phyloP scores from a whole-genome alignment of 2,797 vertebrate species.

The Tenualosa ilisha region DNA sequence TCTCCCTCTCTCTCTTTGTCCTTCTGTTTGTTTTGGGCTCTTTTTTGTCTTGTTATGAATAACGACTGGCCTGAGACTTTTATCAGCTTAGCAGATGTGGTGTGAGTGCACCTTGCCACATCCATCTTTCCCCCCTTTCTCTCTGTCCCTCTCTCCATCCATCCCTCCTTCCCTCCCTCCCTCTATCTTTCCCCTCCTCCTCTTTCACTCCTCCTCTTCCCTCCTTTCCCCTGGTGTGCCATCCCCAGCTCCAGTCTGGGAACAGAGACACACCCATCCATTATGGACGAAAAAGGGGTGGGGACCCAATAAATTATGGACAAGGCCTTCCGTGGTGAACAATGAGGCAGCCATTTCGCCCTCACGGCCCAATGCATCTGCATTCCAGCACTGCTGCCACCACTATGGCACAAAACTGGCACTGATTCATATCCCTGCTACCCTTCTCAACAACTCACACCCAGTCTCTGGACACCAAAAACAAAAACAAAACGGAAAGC shows the following conservation, averaged over 20 bases:
- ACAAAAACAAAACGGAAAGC: too few species aligned
- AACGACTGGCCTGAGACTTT: neutral
- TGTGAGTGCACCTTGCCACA: slow-evolving; percentile 7
- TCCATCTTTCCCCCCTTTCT: slow-evolving; percentile 36
- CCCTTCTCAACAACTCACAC: neutral
- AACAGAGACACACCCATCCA: slow-evolving; percentile 67
- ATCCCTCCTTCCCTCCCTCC: slow-evolving; percentile 28
- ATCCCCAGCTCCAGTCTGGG: slow-evolving; percentile 49
- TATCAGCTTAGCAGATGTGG: slow-evolving; percentile 18
- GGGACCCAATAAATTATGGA: slow-evolving; percentile 74
- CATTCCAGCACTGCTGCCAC: slow-evolving; percentile 64
- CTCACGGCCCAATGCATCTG: slow-evolving; percentile 58
- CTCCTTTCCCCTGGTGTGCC: neutral
- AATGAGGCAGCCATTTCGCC: slow-evolving; percentile 62
- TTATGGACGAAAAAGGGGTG: slow-evolving; percentile 65
- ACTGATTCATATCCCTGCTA: neutral
- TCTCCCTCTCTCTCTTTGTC: slow-evolving; percentile 39
- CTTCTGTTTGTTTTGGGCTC: neutral
- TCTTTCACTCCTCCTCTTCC: slow-evolving; percentile 46
- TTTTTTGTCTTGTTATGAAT: neutral
- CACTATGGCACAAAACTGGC: slow-evolving; percentile 30
- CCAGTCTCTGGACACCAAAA: neutral
- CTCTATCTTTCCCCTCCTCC: slow-evolving; percentile 53
- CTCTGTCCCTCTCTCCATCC: slow-evolving; percentile 32
- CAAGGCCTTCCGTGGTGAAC: slow-evolving; percentile 63